phyloP scores from a whole-genome alignment of 2,113 vertebrate genomes.

The Notothenia rossii region DNA sequence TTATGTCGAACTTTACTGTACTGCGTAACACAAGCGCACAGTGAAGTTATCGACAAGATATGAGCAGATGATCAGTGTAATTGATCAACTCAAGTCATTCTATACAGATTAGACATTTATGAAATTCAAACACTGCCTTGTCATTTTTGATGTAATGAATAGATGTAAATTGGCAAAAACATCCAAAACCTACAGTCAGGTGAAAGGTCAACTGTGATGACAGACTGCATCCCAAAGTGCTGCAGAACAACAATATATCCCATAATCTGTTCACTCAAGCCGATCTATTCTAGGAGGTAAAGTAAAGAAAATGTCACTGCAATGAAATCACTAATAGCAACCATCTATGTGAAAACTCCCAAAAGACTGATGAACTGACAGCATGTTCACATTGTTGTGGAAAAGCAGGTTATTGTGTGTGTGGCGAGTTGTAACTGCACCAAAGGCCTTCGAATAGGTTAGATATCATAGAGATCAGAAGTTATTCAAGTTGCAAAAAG shows the following conservation, averaged over 20 bases:
- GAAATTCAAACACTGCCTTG: not conserved
- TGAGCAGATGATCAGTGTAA: not conserved
- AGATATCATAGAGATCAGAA: not conserved
- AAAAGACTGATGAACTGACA: not conserved
- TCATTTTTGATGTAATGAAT: not conserved
- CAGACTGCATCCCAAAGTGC: constrained; percentile 74
- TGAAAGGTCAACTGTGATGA: constrained; percentile 54
- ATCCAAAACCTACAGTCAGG: constrained; percentile 14
- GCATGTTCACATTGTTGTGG: not conserved
- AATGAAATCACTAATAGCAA: constrained; percentile 44
- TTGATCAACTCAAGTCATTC: not conserved
- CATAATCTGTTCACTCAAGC: constrained; percentile 38
- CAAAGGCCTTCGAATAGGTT: not conserved
- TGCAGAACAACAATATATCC: constrained; percentile 49
- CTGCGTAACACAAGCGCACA: not conserved
- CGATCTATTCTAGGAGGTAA: constrained; percentile 13
- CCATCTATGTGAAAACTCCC: constrained; percentile 17
- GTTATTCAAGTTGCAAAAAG: not conserved
- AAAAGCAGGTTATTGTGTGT: not conserved
- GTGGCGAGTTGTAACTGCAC: not conserved
- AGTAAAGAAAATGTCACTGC: constrained; percentile 59
- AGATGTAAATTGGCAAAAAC: not conserved
- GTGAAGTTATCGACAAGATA: not conserved
- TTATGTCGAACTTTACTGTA: not conserved
- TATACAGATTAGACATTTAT: not conserved